Evolutionary conservation across 2,797 vertebrate genomes (phyloP), one percentile per base, ranked within the genome.

Genomic region (Sebastes steindachneri): DNA sequence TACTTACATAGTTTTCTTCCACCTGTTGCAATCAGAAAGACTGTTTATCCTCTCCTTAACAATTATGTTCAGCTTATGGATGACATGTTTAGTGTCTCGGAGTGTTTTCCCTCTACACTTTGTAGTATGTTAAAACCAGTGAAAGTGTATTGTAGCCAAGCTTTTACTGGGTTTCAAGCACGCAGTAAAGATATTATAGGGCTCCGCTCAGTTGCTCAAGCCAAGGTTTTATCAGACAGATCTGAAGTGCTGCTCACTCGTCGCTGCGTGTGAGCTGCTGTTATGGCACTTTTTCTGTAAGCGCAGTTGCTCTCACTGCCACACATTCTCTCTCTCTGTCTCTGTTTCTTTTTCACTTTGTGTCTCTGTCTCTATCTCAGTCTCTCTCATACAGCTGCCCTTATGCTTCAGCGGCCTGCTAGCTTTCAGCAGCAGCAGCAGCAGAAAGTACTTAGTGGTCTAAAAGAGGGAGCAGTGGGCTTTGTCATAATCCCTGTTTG

Each of bases 381-480:
- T 51, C 2, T 66, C 12, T 78, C 57, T 66, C 58, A 73, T 53
- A 73, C 88, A 88, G 87, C 87, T 93, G 90, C 88, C 83, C 31
- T 31, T 77, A 37, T 48, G 29, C 80, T 81, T 89, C 80, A 88
- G 63, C 59, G 45, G 77, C 45, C 8, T 9, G 14, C 64, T 60
- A 77, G 72, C 62, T 72, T 85, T 90, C 79, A 86, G 77, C 78
- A 73, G 71, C 87, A 35, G 31, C 35, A 73, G 71, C 86, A 87
- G 78, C 83, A 93, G 77, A 92, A 92, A 93, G 92, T 92, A 90
- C 90, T 92, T 92, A 87, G 86, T 66, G 89, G 86, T 93, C 92
- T 93, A 94, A 94, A 94, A 94, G 82, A 79, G 59, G 88, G 77
- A 83, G 78, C 85, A 15, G 77, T 63, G 51, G 85, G 86, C 87